Evolutionary conservation across 2,113 vertebrate species (phyloP), one percentile per base, ranked within the genome.

Genomic region (Bubalus kerabau): DNA sequence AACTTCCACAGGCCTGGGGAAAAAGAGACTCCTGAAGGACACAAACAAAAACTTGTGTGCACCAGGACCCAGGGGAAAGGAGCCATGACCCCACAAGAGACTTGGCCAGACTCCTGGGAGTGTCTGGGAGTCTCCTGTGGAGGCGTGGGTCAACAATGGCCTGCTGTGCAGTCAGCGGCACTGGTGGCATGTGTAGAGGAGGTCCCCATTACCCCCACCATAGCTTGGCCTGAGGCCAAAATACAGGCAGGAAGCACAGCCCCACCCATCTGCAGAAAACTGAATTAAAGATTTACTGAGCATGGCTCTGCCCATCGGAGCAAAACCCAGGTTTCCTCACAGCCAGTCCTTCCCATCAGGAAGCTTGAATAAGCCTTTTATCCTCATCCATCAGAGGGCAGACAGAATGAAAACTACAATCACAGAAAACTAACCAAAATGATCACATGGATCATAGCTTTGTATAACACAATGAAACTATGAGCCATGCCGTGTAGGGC

Each of bases 201-300:
- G 64, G n/a, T 11, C 64, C 64, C n/a, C n/a, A 21, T 67, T 11
- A 67, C 64, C n/a, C 19, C n/a, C 32, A 16, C 6, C 6, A 3
- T 67, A 67, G n/a, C 16, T 36, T 5, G 9, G 64, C n/a, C 2
- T 36, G n/a, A 36, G 64, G 64, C 64, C n/a, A 36, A 71, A 21
- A 21, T 71, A 21, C n/a, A 21, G 17, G n/a, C 64, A 36, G 64
- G 64, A 4, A 21, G 17, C 64, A 21, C 17, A 36, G 64, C 64
- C n/a, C 9, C 8, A 36, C 64, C 2, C n/a, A 71, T 11, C 17
- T 0, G 0, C 64, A 36, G n/a, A 36, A 71, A 71, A 71, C 17
- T 36, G n/a, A 71, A 71, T 71, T 71, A 71, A 10, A n/a, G 9
- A 6, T 71, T 71, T 71, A 36, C 17, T 36, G 64, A 71, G 64